Base-by-base conservation (phyloP, 2,797 vertebrate species). In the Rhinogobio ventralis region DNA sequence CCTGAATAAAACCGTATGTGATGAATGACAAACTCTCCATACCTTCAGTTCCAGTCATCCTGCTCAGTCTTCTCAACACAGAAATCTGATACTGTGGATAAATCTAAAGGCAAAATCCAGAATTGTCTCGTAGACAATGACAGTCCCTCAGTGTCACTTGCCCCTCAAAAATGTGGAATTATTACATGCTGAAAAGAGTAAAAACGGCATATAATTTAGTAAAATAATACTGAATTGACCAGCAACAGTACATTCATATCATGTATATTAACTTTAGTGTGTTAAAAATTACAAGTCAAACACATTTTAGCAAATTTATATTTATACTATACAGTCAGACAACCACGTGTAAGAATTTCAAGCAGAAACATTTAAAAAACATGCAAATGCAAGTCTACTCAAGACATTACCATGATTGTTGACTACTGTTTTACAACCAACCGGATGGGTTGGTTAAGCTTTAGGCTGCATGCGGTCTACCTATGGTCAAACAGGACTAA, bases 1-100 rank as follows among this genome's bases (percentile, higher is more conserved):
- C 20, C 42, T 33, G 2, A 74, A 62, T 15, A 39, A 68, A 55
- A 39, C 7, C 14, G 17, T 5, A 33, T 39, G 67, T 49, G 51
- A 62, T 57, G n/a, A 84, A 83, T 66, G 19, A 45, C 23, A 30
- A 79, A 7, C 7, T 7, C 36, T 28, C 80, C 91, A 57, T 94
- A 95, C 95, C 94, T 94, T 91, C 82, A 89, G 82, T 87, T 91
- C 89, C 90, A 89, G 86, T 93, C 94, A 94, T 95, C 82, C 79
- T 89, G 87, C 51, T 91, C 83, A 78, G 86, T 79, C 88, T 86
- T 90, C 85, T 88, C 85, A 85, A 90, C 88, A 90, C 69, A 89
- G 79, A 87, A 83, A 85, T 79, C 87, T 89, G 87, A 80, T 33
- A 69, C 64, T 45, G 53, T n/a, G 87, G 77, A 89, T 87, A 89